A percentile compares a stretch with the other conserved stretches of the same genome.
phyloP scores from a whole-genome alignment of 2,797 vertebrate species.

The Oryzias dopingdopingensis region DNA sequence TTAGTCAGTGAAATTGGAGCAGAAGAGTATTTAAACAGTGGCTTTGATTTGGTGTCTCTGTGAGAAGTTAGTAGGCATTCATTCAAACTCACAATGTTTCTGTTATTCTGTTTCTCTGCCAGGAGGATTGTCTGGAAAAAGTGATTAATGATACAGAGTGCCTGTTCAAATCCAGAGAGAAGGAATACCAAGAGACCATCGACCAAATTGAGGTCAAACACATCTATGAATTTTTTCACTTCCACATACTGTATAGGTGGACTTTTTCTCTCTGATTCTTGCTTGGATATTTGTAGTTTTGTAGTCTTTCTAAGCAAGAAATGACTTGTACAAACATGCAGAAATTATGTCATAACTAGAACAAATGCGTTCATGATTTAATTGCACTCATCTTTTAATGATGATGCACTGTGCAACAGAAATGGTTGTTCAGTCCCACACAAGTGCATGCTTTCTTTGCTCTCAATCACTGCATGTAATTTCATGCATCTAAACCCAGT shows the following conservation, averaged over 20 bases:
- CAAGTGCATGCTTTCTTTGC: no score
- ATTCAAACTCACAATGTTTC: background rate
- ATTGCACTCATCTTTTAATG: no score
- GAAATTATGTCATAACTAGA: background rate
- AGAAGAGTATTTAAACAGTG: background rate
- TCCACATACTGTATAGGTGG: no score
- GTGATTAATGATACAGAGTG: conserved; percentile 97
- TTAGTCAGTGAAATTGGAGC: conserved; percentile 54
- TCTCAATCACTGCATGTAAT: background rate
- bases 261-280: no score
- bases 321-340: background rate
- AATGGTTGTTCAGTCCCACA: background rate
- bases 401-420: background rate
- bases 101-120: conserved; percentile 48
- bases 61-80: no score
- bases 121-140: conserved; percentile 94
- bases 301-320: background rate
- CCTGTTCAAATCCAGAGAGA: conserved; percentile 93
- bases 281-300: background rate
- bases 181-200: conserved; percentile 97
- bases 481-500: background rate
- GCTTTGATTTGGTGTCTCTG: no score
- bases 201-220: conserved; percentile 93
- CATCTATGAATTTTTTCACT: no score
- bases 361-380: no score